Percentiles rank a stretch among this genome's conserved stretches.
These are phyloP conservation scores for Ochropacha duplaris DNA, from an alignment of 2,888 invertebrate species.

Conservation along the genomic window DNA sequence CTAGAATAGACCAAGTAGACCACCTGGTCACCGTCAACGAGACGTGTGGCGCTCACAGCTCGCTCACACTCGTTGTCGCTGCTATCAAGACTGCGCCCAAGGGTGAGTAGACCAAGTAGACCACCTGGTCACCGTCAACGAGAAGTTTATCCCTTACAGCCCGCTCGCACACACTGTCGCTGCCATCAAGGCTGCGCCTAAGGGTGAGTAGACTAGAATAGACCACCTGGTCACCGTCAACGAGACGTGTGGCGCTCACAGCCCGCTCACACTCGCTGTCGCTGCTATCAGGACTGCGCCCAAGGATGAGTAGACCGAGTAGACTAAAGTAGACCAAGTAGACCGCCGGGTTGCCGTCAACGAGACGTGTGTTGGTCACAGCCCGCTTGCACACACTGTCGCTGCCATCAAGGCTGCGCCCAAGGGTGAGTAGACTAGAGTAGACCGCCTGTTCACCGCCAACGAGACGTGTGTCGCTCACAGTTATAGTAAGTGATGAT, in stretches of 20 bases:
- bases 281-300: conserved; percentile 93
- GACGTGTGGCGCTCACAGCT: conserved; percentile 88
- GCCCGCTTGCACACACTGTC: conserved; percentile 84
- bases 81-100: conserved; percentile 93
- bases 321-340: conserved; percentile 58
- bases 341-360: conserved; percentile 92
- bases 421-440: conserved; percentile 67
- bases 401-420: conserved; percentile 93
- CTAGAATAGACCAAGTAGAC: conserved; percentile 69
- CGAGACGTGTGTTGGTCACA: conserved; percentile 42
- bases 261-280: conserved; percentile 93
- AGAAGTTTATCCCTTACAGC: background rate
- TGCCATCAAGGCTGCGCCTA: conserved; percentile 92
- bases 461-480: conserved; percentile 91
- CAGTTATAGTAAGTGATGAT: no score
- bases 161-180: conserved; percentile 85
- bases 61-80: conserved; percentile 92
- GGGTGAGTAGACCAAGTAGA: conserved; percentile 17
- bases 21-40: conserved; percentile 92
- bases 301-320: conserved; percentile 49
- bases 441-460: conserved; percentile 91
- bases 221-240: conserved; percentile 94
- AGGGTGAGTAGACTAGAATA: conserved; percentile 35
- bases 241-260: conserved; percentile 89
- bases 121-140: background rate